These are phyloP conservation scores for Cephalopterus ornatus DNA, from an alignment of 2,113 vertebrate species.

Conservation along the genomic window DNA sequence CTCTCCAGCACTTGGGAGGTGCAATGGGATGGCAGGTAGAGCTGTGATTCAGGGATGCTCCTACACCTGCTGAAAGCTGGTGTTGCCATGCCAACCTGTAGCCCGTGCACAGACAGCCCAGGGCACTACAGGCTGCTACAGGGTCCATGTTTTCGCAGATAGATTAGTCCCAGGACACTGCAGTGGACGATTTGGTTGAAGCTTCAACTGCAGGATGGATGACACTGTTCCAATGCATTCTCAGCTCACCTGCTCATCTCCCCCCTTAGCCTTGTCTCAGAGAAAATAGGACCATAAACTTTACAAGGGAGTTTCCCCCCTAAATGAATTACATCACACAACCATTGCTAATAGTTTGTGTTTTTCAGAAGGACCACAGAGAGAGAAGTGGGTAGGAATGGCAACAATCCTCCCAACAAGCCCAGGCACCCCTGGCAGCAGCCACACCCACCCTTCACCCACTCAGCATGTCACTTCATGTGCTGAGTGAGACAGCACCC, in stretches of 20 bases:
- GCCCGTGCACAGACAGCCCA: background rate
- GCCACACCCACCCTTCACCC: background rate
- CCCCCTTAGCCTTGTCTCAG: background rate
- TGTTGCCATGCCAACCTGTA: background rate
- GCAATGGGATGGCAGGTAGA: background rate
- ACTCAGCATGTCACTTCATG: background rate
- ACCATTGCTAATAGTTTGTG: background rate
- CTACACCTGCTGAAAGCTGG: background rate
- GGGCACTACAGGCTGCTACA: background rate
- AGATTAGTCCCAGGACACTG: background rate
- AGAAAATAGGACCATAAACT: background rate
- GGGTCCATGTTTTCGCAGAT: background rate
- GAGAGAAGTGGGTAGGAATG: background rate
- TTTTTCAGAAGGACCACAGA: background rate
- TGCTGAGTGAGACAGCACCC: background rate
- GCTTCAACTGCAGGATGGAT: background rate
- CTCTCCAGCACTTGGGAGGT: background rate
- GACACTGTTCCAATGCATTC: background rate
- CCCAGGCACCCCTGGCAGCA: slow-evolving; percentile 10
- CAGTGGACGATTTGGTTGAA: background rate
- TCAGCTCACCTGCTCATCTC: background rate
- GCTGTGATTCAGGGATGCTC: background rate
- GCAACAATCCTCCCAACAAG: slow-evolving; percentile 36
- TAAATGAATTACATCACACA: background rate
- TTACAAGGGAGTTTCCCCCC: background rate